Evolutionary conservation across 2,113 vertebrate genomes (phyloP).

Genomic region (Willisornis vidua): DNA sequence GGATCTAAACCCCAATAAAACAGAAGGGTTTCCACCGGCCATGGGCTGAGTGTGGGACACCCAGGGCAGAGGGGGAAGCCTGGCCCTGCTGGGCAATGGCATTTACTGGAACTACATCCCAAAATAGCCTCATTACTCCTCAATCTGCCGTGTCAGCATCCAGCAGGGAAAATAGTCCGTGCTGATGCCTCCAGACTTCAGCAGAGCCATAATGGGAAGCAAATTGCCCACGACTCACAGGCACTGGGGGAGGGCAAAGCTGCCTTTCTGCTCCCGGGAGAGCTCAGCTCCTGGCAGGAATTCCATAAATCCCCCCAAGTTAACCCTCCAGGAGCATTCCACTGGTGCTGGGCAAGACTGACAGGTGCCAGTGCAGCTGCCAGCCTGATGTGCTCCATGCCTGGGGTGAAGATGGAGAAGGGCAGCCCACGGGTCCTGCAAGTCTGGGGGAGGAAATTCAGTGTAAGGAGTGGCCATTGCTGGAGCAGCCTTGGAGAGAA

Average conservation of each 20-base stretch:
- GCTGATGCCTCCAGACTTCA: conserved; percentile 34
- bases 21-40: not conserved
- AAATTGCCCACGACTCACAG: not conserved
- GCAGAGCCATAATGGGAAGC: conserved; percentile 32
- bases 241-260: not conserved
- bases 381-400: not conserved
- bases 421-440: not conserved
- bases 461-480: accelerated
- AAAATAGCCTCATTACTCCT: conserved; percentile 32
- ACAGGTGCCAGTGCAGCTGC: conserved; percentile 38
- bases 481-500: not conserved
- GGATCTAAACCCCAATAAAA: not conserved
- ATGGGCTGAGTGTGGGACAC: not conserved
- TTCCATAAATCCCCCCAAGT: not conserved
- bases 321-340: not conserved
- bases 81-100: not conserved
- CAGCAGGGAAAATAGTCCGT: not conserved
- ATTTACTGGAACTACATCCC: not conserved
- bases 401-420: not conserved
- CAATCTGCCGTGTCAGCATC: not conserved
- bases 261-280: not conserved
- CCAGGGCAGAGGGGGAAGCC: not conserved
- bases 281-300: not conserved
- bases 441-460: not conserved
- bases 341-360: not conserved